These are phyloP conservation scores for Lagenorhynchus albirostris DNA, from an alignment of 2,113 vertebrate genomes.

Conservation along the genomic window DNA sequence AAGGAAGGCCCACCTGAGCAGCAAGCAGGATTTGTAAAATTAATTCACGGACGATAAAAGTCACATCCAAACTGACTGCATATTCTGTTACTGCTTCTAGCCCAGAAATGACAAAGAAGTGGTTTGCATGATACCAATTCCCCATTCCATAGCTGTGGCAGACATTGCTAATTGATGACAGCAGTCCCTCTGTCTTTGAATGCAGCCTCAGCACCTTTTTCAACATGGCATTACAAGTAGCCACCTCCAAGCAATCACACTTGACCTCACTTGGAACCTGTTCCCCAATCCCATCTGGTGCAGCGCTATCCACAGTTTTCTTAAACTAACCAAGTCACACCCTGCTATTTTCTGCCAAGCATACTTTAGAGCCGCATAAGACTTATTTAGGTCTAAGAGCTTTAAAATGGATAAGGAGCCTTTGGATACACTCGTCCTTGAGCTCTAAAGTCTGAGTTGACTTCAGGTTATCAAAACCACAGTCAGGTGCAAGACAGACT, in stretches of 20 bases:
- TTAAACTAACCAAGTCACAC: neutral
- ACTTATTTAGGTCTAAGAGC: neutral
- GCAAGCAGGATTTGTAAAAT: neutral
- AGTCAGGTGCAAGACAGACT: neutral
- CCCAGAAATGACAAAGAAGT: neutral
- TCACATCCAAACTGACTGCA: neutral
- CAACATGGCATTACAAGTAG: neutral
- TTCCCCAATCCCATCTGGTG: neutral
- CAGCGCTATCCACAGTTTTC: neutral
- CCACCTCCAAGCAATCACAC: neutral
- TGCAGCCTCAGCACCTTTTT: neutral
- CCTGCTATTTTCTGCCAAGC: neutral
- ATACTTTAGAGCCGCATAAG: neutral
- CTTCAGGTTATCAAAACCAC: neutral
- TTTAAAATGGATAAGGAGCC: neutral
- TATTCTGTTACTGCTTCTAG: neutral
- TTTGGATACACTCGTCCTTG: neutral
- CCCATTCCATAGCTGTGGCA: neutral
- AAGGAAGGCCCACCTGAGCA: neutral
- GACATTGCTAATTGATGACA: neutral
- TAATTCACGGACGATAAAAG: conserved; percentile 35
- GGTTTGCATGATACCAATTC: neutral
- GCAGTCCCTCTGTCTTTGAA: neutral
- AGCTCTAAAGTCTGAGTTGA: neutral
- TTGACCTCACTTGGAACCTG: neutral